These are phyloP conservation scores for Tarsius wallacei DNA, from an alignment of 2,797 vertebrate species.

Conservation along the genomic window DNA sequence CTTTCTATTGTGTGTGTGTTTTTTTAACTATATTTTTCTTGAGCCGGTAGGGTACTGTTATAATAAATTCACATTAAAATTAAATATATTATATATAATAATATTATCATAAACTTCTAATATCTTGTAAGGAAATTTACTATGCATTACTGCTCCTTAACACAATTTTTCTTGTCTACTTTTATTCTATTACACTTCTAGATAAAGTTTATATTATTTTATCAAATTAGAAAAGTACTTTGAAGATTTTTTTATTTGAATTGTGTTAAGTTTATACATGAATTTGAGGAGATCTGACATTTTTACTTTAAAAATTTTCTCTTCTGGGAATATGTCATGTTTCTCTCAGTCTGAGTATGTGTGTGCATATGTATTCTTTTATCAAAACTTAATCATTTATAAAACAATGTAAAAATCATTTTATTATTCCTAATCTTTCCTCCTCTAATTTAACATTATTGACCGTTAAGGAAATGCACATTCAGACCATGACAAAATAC, in stretches of 20 bases:
- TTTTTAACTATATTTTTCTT: too few species aligned
- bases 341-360: neutral
- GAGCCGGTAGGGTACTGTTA: neutral
- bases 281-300: neutral
- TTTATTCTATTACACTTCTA: neutral
- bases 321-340: neutral
- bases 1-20: too few species aligned
- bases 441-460: neutral
- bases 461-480: conserved; percentile 14
- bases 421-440: conserved; percentile 19
- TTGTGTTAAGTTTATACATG: neutral
- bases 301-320: conserved; percentile 22
- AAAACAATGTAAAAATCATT: conserved; percentile 4
- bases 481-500: neutral
- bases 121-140: neutral
- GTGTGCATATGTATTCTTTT: neutral
- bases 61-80: conserved; percentile 31
- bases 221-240: neutral
- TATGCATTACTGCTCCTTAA: neutral
- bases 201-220: conserved; percentile 19
- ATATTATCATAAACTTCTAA: neutral
- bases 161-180: neutral
- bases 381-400: neutral
- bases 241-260: neutral
- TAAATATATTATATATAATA: neutral